Percentiles rank a stretch among this genome's conserved stretches.
These are phyloP conservation scores for Drosophila ustulata DNA, from an alignment of 2,888 invertebrate genomes.

Conservation along the genomic window DNA sequence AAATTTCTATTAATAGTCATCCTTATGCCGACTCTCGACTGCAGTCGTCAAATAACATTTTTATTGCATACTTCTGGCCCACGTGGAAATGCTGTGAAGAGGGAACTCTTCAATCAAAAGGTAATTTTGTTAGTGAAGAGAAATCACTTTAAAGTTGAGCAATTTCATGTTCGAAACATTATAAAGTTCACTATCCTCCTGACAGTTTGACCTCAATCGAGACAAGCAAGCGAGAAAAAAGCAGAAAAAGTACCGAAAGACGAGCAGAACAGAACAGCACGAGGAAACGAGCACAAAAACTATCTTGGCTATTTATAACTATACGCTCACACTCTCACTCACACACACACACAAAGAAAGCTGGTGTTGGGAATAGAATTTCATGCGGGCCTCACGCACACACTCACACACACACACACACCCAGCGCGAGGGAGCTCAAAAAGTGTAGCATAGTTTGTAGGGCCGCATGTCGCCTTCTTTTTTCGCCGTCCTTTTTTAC, in stretches of 20 bases:
- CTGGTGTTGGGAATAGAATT: constrained; percentile 32
- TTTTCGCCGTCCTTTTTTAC: constrained; percentile 5
- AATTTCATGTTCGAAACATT: constrained; percentile 49
- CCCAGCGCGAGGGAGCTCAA: constrained; percentile 11
- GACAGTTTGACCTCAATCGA: constrained; percentile 74
- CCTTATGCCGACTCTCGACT: not conserved
- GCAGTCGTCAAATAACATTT: not conserved
- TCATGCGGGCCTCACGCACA: constrained; percentile 36
- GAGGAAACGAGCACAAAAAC: constrained; percentile 66
- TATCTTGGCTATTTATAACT: constrained; percentile 75
- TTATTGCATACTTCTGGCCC: constrained; percentile 33
- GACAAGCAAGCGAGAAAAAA: constrained; percentile 21
- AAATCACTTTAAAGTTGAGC: constrained; percentile 59
- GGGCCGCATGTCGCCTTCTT: constrained; percentile 18
- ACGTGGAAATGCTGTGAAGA: not conserved
- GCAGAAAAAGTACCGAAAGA: constrained; percentile 13
- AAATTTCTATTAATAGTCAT: not conserved
- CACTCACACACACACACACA: constrained; percentile 21
- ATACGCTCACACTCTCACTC: constrained; percentile 31
- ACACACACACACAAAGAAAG: constrained; percentile 11
- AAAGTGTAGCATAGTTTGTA: constrained; percentile 67
- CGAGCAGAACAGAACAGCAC: constrained; percentile 36
- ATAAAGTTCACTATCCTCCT: constrained; percentile 76
- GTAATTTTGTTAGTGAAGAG: not conserved
- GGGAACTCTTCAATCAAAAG: not conserved